These are phyloP conservation scores for Coelopa pilipes DNA, from an alignment of 2,888 invertebrate species.

Conservation along the genomic window DNA sequence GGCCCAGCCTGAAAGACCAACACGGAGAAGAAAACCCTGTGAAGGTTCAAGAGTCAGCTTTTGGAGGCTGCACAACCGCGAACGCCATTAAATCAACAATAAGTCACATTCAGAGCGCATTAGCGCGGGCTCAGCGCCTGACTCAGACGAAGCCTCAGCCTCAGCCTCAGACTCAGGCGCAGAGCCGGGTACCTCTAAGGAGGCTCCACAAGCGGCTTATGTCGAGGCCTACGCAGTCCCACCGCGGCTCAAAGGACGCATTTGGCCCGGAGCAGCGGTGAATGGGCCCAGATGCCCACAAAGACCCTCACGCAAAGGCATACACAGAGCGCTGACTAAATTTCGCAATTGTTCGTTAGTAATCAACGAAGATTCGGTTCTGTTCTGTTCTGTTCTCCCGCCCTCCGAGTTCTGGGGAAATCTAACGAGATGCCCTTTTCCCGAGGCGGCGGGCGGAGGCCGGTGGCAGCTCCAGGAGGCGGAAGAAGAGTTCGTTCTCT, in stretches of 20 bases:
- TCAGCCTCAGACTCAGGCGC: neutral
- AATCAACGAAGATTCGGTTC: too few species aligned
- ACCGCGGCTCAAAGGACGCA: neutral
- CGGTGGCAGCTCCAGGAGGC: too few species aligned
- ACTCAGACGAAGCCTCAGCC: neutral
- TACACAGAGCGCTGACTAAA: too few species aligned
- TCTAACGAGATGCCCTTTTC: too few species aligned
- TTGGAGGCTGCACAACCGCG: constrained; percentile 10
- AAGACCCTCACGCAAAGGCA: too few species aligned
- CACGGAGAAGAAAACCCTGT: neutral
- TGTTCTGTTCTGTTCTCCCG: too few species aligned
- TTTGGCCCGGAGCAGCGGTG: neutral
- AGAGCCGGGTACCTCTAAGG: neutral
- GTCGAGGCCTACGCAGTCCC: neutral
- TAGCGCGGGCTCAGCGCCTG: neutral
- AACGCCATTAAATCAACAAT: constrained; percentile 28
- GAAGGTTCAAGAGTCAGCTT: constrained; percentile 5
- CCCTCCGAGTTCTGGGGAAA: too few species aligned
- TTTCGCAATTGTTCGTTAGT: too few species aligned
- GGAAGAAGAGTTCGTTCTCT: too few species aligned
- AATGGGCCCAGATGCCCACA: neutral
- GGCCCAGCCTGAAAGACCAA: neutral
- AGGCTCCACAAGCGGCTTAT: neutral
- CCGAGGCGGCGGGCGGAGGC: too few species aligned
- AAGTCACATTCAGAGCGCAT: constrained; percentile 25